Conservation (phyloP, 2,888 invertebrate species). For the Stramonita haemastoma region DNA sequence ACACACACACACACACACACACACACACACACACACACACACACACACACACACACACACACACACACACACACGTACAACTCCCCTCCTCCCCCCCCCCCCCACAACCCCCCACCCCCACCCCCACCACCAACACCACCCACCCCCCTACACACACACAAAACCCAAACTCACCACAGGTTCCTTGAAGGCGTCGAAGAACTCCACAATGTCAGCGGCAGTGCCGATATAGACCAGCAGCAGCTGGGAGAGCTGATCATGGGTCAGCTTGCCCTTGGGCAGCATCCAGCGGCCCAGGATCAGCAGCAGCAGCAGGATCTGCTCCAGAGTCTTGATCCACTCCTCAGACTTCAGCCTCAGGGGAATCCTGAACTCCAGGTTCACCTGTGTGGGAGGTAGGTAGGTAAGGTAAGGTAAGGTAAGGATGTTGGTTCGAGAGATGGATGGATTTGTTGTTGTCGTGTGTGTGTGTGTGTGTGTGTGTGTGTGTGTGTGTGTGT, state of each 20-base stretch:
- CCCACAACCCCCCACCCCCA: no score
- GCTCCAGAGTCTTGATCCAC: constrained; percentile 92
- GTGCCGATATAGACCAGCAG: constrained; percentile 90
- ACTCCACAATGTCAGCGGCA: constrained; percentile 96
- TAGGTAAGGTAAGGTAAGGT: no score
- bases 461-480: background rate
- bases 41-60: background rate
- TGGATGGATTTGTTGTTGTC: no score
- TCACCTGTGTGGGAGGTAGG: constrained; percentile 70
- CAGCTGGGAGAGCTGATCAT: constrained; percentile 94
- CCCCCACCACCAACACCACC: no score
- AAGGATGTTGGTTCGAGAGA: no score
- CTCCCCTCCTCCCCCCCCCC: no score
- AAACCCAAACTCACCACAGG: constrained; percentile 63
- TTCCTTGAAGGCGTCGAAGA: constrained; percentile 93
- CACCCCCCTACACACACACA: no score
- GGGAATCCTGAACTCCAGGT: constrained; percentile 73
- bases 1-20: background rate
- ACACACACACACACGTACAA: background rate
- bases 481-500: background rate
- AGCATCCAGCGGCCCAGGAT: constrained; percentile 95
- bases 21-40: background rate
- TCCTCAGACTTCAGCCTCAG: constrained; percentile 83
- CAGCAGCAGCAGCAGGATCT: constrained; percentile 91
- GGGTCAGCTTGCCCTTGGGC: constrained; percentile 91